Conservation (phyloP, 2,113 vertebrate species). For the Proterorhinus semilunaris region DNA sequence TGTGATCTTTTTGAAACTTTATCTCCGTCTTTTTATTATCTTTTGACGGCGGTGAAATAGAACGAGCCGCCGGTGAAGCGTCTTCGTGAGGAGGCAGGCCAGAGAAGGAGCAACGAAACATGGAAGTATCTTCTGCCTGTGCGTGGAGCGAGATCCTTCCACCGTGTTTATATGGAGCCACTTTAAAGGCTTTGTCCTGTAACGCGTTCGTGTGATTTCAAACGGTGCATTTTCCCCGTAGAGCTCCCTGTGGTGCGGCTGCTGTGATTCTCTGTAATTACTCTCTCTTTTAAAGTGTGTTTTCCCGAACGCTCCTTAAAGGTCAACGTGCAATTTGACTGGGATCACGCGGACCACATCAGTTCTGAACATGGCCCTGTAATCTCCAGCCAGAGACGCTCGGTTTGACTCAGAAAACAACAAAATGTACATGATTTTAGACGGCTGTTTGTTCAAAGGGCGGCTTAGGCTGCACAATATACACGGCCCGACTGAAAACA, state of each 20-base stretch:
- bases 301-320: not conserved
- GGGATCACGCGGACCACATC: slow-evolving; percentile 1
- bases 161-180: not conserved
- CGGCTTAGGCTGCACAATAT: too few relatives aligned
- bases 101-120: too few relatives aligned
- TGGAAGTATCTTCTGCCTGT: too few relatives aligned
- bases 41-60: not conserved
- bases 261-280: not conserved
- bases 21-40: not conserved
- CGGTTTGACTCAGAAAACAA: not conserved
- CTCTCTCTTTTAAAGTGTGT: not conserved
- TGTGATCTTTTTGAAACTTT: not conserved
- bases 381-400: not conserved
- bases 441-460: too few relatives aligned
- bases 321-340: not conserved
- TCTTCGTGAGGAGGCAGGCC: too few relatives aligned
- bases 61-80: not conserved
- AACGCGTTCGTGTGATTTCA: not conserved
- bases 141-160: not conserved
- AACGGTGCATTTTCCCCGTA: not conserved
- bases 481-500: too few relatives aligned
- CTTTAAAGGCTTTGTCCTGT: not conserved
- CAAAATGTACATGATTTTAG: not conserved
- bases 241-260: not conserved
- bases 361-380: not conserved